phyloP scores from a whole-genome alignment of 2,113 vertebrate genomes.

The Mirounga angustirostris region DNA sequence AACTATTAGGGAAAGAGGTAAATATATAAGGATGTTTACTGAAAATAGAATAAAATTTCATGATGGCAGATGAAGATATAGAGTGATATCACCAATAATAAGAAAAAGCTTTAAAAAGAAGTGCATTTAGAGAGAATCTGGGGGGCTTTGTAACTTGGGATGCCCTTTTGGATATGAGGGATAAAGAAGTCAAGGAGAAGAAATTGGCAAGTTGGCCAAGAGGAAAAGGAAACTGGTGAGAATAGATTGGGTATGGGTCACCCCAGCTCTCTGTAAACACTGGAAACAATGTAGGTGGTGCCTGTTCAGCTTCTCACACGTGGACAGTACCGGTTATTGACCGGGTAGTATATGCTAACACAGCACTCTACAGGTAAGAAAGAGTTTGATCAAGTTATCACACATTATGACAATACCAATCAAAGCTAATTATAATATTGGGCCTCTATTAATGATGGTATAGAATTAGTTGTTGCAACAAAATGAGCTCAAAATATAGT shows the following conservation, averaged over 20 bases:
- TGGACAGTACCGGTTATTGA: background rate
- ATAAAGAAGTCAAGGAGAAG: background rate
- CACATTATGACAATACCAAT: background rate
- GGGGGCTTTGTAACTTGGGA: background rate
- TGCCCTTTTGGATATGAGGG: accelerated
- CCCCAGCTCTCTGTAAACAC: too few species aligned
- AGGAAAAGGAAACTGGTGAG: too few species aligned
- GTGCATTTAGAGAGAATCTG: background rate
- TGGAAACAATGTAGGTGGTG: background rate
- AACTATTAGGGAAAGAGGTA: background rate
- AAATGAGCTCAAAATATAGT: background rate
- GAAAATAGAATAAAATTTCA: background rate
- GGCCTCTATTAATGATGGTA: background rate
- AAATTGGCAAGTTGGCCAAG: accelerated
- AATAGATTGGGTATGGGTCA: accelerated
- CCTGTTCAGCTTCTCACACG: background rate
- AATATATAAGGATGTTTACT: background rate
- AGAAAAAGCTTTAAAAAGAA: background rate
- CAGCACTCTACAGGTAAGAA: background rate
- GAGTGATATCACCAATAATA: background rate
- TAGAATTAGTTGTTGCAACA: background rate
- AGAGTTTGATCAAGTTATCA: background rate
- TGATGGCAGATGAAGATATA: background rate
- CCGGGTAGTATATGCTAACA: background rate
- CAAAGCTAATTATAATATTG: background rate